These are phyloP conservation scores for Pantherophis vulpinus DNA, from an alignment of 2,797 vertebrate genomes.

Conservation along the genomic window DNA sequence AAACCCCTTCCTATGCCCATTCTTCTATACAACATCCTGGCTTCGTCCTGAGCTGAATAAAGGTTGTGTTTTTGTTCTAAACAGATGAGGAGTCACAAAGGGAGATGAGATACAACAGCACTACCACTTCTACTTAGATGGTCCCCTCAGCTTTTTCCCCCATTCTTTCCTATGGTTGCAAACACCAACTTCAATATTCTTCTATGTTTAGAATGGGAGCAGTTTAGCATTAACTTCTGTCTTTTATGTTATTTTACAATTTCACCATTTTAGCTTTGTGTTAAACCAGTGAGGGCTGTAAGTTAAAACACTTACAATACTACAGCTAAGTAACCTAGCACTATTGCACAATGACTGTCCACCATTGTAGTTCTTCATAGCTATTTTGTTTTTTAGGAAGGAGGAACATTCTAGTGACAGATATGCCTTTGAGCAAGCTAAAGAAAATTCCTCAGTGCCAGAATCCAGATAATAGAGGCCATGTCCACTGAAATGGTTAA, in stretches of 20 bases:
- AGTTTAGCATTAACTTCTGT: neutral
- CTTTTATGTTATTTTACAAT: neutral
- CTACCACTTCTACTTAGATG: neutral
- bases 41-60: neutral
- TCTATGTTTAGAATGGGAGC: neutral
- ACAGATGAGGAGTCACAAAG: neutral
- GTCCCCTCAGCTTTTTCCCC: neutral
- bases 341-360: neutral
- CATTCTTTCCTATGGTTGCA: neutral
- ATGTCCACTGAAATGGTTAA: neutral
- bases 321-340: neutral
- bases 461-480: neutral
- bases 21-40: neutral
- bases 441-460: neutral
- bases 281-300: neutral
- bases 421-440: neutral
- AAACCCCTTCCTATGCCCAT: neutral
- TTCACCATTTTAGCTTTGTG: neutral
- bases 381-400: neutral
- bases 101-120: neutral
- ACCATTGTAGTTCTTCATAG: neutral
- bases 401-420: neutral
- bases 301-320: neutral
- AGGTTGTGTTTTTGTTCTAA: neutral
- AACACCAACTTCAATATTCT: neutral